A percentile compares a stretch with the other conserved stretches of the same genome.
These are phyloP conservation scores for Theristicus caerulescens DNA, from an alignment of 2,113 vertebrate genomes.

Conservation along the genomic window DNA sequence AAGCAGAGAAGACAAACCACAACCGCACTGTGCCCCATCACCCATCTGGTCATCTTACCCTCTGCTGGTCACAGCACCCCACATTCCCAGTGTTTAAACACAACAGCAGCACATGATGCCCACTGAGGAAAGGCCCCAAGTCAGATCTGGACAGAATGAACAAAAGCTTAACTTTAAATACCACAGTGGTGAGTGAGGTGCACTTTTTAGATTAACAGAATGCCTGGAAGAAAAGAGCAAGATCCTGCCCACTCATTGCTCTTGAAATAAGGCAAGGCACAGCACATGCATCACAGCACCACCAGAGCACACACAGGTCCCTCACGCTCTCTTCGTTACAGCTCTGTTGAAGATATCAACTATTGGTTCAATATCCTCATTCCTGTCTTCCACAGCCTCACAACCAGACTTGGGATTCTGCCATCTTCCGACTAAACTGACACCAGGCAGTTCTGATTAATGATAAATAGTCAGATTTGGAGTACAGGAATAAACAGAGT, in stretches of 20 bases:
- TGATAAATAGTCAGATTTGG: not conserved
- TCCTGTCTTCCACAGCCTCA: not conserved
- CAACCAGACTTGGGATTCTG: not conserved
- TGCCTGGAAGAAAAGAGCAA: not conserved
- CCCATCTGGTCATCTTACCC: too few species aligned
- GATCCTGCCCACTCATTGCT: not conserved
- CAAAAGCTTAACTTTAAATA: not conserved
- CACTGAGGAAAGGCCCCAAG: not conserved
- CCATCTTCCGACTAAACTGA: not conserved
- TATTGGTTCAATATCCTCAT: not conserved
- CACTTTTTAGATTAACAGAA: not conserved
- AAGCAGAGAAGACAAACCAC: not conserved
- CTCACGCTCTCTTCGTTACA: not conserved
- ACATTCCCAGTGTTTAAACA: not conserved
- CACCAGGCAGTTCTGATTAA: not conserved
- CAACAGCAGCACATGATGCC: not conserved
- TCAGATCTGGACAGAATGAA: not conserved
- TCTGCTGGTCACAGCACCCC: not conserved
- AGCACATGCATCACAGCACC: not conserved
- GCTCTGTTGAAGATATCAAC: not conserved
- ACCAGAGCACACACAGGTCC: too few species aligned
- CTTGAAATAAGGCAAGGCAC: not conserved
- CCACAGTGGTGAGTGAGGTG: not conserved
- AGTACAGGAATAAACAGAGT: not conserved
- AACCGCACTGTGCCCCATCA: accelerated